A percentile compares a stretch with the other conserved stretches of the same genome.
These are phyloP conservation scores for Temnothorax ravouxi DNA, from an alignment of 2,888 invertebrate species.

Conservation along the genomic window DNA sequence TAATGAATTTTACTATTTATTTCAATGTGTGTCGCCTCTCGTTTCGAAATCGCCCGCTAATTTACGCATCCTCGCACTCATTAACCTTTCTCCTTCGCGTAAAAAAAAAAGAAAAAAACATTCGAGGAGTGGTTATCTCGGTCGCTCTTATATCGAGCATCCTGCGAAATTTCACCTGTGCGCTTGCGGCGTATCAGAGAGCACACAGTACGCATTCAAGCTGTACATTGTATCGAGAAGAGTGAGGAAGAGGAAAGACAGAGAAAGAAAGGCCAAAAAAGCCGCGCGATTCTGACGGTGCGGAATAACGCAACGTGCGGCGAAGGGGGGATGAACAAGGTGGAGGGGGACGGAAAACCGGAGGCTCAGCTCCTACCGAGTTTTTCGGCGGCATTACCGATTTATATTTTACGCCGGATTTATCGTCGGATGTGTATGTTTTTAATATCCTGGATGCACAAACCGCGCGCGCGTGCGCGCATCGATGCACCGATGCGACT, in stretches of 20 bases:
- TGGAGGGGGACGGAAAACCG: conserved; percentile 58
- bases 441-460: conserved; percentile 62
- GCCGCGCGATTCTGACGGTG: conserved; percentile 18
- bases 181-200: background rate
- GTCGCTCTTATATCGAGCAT: conserved; percentile 27
- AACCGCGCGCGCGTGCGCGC: conserved; percentile 43
- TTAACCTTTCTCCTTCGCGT: conserved; percentile 22
- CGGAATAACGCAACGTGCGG: conserved; percentile 33
- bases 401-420: conserved; percentile 76
- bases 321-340: conserved; percentile 50
- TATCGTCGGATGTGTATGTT: conserved; percentile 66
- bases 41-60: conserved; percentile 24
- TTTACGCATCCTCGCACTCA: conserved; percentile 38
- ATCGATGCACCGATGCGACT: conserved; percentile 58
- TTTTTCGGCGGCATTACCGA: conserved; percentile 74
- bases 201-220: conserved; percentile 43
- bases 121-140: conserved; percentile 38
- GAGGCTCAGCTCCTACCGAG: conserved; percentile 63
- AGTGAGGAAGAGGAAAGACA: background rate
- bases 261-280: background rate
- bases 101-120: background rate
- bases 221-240: conserved; percentile 38
- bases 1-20: conserved; percentile 46
- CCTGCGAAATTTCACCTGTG: conserved; percentile 52
- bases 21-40: conserved; percentile 17